Conservation (phyloP, 2,113 vertebrate genomes). For the Rissa tridactyla region DNA sequence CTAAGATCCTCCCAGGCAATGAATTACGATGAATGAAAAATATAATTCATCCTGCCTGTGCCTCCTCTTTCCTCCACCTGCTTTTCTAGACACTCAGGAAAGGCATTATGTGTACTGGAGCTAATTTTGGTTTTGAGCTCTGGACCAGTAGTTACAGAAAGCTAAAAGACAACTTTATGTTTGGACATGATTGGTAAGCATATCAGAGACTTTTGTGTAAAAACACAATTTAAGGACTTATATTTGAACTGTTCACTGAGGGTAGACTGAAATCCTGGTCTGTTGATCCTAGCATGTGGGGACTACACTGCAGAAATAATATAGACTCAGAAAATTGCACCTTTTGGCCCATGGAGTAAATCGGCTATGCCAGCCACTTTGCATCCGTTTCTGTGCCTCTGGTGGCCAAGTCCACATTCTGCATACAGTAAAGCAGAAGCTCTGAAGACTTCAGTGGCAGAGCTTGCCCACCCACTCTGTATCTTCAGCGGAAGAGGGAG, state of each 20-base stretch:
- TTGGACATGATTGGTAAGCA: neutral
- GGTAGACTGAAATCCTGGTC: neutral
- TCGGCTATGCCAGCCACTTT: neutral
- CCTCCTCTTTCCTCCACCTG: neutral
- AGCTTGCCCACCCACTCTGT: neutral
- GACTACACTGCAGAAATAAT: neutral
- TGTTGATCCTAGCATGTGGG: neutral
- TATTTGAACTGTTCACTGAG: neutral
- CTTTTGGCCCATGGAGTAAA: neutral
- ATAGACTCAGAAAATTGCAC: neutral
- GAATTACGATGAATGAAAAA: neutral
- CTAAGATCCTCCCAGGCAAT: neutral
- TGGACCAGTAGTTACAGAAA: neutral
- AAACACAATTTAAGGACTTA: neutral
- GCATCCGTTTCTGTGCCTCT: neutral
- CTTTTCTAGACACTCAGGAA: neutral
- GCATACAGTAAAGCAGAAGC: neutral
- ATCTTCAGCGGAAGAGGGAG: neutral
- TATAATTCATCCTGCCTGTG: neutral
- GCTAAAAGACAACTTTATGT: neutral
- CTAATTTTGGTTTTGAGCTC: neutral
- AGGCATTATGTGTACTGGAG: neutral
- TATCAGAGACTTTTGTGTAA: neutral
- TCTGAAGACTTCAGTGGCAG: neutral
- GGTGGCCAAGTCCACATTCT: neutral